A percentile compares a stretch with the other conserved stretches of the same genome.
Conservation (phyloP, 30 jellyfish, hydroid and myxozoan genomes). For the Hydra vulgaris region DNA sequence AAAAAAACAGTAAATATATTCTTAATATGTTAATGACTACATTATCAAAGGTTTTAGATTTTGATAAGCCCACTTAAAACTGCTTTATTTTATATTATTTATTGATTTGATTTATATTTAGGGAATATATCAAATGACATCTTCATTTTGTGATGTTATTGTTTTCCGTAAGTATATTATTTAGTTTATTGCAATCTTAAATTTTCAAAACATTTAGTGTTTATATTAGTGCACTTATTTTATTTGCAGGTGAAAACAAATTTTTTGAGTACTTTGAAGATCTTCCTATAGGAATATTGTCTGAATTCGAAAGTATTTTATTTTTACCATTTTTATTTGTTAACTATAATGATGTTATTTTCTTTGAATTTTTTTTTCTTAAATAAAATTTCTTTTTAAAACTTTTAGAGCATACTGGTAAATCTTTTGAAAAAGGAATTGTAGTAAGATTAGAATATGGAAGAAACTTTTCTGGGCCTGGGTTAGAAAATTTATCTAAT, state of each 20-base stretch:
- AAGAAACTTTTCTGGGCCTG: slow-evolving; percentile 61
- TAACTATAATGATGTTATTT: not conserved
- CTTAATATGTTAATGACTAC: too few species aligned
- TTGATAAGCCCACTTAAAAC: too few species aligned
- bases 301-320: slow-evolving; percentile 44
- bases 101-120: not conserved
- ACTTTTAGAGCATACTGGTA: slow-evolving; percentile 66
- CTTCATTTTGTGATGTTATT: slow-evolving; percentile 57
- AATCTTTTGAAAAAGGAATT: slow-evolving; percentile 47
- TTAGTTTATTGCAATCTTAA: not conserved
- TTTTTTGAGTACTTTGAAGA: slow-evolving; percentile 63
- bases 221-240: too few species aligned
- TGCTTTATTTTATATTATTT: not conserved
- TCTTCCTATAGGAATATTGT: slow-evolving; percentile 53
- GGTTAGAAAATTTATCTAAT: slow-evolving; percentile 16
- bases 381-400: not conserved
- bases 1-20: too few species aligned
- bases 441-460: slow-evolving; percentile 74
- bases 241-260: slow-evolving; percentile 58
- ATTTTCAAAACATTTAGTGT: not conserved
- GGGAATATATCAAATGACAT: slow-evolving; percentile 86
- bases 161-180: slow-evolving; percentile 56
- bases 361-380: not conserved
- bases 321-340: not conserved
- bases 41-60: too few species aligned